phyloP scores from a whole-genome alignment of 2,888 invertebrate genomes.

The Spodoptera picta region DNA sequence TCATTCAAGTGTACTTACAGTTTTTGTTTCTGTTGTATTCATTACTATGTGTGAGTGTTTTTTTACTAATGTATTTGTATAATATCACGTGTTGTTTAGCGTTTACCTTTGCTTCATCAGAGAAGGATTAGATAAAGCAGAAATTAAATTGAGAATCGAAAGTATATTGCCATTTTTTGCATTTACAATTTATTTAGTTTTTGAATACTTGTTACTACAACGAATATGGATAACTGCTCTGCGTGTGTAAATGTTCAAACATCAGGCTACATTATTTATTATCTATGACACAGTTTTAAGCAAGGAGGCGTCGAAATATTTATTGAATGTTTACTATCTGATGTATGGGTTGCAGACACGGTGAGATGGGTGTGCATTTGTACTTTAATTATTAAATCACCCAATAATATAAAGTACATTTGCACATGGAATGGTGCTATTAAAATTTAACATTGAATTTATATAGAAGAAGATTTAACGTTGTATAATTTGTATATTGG shows the following conservation, averaged over 20 bases:
- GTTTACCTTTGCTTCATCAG: constrained; percentile 68
- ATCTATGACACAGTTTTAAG: constrained; percentile 27
- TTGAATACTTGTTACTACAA: constrained; percentile 76
- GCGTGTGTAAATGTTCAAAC: constrained; percentile 73
- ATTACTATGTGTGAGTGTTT: constrained; percentile 74
- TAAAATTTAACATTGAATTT: constrained; percentile 66
- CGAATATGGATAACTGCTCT: constrained; percentile 74
- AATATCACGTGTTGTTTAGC: constrained; percentile 64
- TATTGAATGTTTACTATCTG: constrained; percentile 21
- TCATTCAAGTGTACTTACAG: constrained; percentile 74
- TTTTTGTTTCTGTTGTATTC: constrained; percentile 67
- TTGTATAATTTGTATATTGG: constrained; percentile 60
- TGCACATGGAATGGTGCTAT: constrained; percentile 84
- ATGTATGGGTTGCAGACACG: constrained; percentile 40
- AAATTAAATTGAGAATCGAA: constrained; percentile 74
- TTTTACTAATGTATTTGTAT: constrained; percentile 67
- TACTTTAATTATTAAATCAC: constrained; percentile 67
- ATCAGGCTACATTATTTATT: constrained; percentile 31
- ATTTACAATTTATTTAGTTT: constrained; percentile 83
- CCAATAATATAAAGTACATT: constrained; percentile 66
- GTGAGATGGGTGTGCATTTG: constrained; percentile 69
- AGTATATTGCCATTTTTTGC: constrained; percentile 87
- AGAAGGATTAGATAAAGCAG: constrained; percentile 63
- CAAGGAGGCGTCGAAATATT: constrained; percentile 35
- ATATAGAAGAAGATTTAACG: constrained; percentile 60